Percentiles rank a stretch among this genome's conserved stretches.
Evolutionary conservation across 2,113 vertebrate species (phyloP).

Genomic region (Theristicus caerulescens): DNA sequence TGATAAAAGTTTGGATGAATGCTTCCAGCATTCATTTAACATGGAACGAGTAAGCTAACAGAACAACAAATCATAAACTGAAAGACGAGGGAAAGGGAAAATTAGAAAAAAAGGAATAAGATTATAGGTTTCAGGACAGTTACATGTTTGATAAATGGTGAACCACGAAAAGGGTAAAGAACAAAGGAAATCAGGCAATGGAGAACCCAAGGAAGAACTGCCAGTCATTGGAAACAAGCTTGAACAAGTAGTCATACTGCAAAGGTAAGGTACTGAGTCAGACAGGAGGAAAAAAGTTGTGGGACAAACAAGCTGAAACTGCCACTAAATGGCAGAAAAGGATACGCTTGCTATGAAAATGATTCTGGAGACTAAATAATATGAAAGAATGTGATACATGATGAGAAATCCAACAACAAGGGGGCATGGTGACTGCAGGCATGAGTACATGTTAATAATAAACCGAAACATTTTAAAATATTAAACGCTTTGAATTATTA

Average conservation of each 20-base stretch:
- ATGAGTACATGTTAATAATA: not conserved
- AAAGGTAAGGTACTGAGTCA: not conserved
- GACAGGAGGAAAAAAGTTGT: not conserved
- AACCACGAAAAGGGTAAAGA: not conserved
- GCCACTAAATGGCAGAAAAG: not conserved
- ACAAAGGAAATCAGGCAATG: not conserved
- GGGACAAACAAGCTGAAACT: not conserved
- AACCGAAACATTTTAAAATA: conserved; percentile 21
- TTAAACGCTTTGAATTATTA: conserved; percentile 37
- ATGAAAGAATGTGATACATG: not conserved
- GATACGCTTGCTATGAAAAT: not conserved
- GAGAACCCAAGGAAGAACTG: not conserved
- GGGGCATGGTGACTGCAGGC: not conserved
- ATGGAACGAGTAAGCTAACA: not conserved
- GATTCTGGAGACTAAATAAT: not conserved
- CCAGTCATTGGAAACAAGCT: not conserved
- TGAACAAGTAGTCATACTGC: not conserved
- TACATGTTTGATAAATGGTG: not conserved
- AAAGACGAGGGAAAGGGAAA: not conserved
- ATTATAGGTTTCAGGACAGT: not conserved
- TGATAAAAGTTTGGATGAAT: not conserved
- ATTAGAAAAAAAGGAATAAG: not conserved
- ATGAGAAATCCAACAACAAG: not conserved
- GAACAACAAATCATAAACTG: not conserved
- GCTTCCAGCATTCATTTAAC: not conserved